Base-by-base conservation (phyloP, 2,113 vertebrate species). In the Martes martes region DNA sequence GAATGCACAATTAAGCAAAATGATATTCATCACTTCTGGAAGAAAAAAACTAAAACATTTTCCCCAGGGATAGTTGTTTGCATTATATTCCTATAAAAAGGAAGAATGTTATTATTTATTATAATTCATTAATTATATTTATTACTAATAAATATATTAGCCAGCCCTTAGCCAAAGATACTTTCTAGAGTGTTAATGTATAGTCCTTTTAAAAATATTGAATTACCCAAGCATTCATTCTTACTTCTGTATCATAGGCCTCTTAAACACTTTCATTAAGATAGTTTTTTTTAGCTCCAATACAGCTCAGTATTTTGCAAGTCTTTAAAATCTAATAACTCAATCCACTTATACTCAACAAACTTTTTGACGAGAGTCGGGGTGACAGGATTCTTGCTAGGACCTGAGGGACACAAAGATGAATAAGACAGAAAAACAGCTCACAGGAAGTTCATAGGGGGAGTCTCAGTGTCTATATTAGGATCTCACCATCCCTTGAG, bases 281-380 rank as follows among this genome's bases (percentile, higher is more conserved):
- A 50, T 88, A 76, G 89, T 63, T 83, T 94, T 94, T 81, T 81
- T 79, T 47, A 57, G 28, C 31, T 33, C 63, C 31, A 33, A 33
- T 67, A 65, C 31, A 83, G 13, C 24, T 65, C 59, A 59, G 39
- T 69, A 82, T 88, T 85, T 92, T 92, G 42, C 21, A 69, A 55
- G 15, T 79, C 52, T 78, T 94, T 76, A 63, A 78, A 96, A 23
- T 82, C 76, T 91, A 90, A 47, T 86, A 76, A 84, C 80, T 94
- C 42, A 76, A 3, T 94, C 81, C 26, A 76, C 39, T 84, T 80
- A 78, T 10, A 92, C 18, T 59, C 26, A 81, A 82, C 42, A 92
- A 85, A 92, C 65, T 94, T 95, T 78, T 78, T 92, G 63, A 63
- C 45, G 19, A 76, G 14, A 47, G 14, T 91, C 74, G 78, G 10